These are phyloP conservation scores for Merluccius polli DNA, from an alignment of 2,797 vertebrate species.

Conservation along the genomic window DNA sequence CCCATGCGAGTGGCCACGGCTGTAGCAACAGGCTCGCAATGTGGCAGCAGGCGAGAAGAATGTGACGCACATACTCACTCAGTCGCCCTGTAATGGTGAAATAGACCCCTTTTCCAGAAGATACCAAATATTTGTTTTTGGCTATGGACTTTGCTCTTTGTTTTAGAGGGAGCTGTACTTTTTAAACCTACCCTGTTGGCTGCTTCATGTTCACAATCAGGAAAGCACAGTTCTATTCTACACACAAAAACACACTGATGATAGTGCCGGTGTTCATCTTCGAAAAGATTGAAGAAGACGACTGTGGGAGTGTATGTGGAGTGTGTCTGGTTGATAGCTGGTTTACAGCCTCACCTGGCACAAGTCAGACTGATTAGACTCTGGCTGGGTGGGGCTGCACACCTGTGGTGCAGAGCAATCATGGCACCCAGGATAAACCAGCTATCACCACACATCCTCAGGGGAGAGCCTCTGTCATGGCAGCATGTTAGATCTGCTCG, in stretches of 20 bases:
- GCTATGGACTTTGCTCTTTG: constrained; percentile 71
- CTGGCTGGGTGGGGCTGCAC: too few relatives aligned
- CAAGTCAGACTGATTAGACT: too few relatives aligned
- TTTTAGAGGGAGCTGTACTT: constrained; percentile 50
- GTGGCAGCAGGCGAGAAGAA: not conserved
- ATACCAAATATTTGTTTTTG: constrained; percentile 61
- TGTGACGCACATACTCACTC: not conserved
- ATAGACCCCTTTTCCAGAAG: constrained; percentile 37
- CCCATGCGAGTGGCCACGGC: constrained; percentile 7
- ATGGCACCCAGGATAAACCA: too few relatives aligned
- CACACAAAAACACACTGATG: not conserved
- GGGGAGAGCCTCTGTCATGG: too few relatives aligned
- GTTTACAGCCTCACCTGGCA: too few relatives aligned
- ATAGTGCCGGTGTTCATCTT: not conserved
- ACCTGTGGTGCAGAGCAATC: too few relatives aligned
- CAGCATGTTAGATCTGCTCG: too few relatives aligned
- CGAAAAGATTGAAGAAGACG: not conserved
- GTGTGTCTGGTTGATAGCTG: too few relatives aligned
- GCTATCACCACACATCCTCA: too few relatives aligned
- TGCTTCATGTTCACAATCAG: constrained; percentile 3
- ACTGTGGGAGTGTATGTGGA: too few relatives aligned
- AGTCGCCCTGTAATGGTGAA: constrained; percentile 24
- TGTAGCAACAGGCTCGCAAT: constrained; percentile 29
- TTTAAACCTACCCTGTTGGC: constrained; percentile 12
- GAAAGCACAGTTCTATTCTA: not conserved